Conservation (phyloP, 2,888 invertebrate genomes). For the Tachina fera region DNA sequence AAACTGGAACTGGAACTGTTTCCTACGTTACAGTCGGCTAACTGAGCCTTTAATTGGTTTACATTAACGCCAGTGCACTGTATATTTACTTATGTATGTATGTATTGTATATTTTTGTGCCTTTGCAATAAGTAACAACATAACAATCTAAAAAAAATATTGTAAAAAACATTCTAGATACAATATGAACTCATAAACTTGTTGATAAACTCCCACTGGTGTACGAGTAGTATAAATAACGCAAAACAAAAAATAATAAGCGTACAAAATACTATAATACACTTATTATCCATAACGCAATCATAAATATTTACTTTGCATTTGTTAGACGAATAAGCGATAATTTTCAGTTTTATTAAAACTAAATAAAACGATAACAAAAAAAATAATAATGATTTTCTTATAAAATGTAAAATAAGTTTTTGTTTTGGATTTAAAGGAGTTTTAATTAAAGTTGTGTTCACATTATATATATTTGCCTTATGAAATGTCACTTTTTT, state of each 20-base stretch:
- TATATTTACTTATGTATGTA: too few relatives aligned
- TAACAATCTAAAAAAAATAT: slow-evolving; percentile 28
- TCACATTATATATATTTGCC: too few relatives aligned
- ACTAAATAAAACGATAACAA: background rate
- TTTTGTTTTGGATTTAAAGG: background rate
- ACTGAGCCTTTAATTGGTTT: too few relatives aligned
- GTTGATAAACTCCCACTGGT: slow-evolving; percentile 65
- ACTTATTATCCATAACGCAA: slow-evolving; percentile 8
- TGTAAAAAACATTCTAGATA: slow-evolving; percentile 41
- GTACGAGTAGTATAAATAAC: slow-evolving; percentile 9
- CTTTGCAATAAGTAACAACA: slow-evolving; percentile 12
- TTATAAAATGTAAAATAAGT: background rate
- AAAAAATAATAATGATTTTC: background rate
- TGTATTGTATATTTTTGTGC: too few relatives aligned
- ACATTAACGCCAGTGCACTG: too few relatives aligned
- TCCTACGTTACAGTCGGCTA: too few relatives aligned
- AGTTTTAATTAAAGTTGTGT: too few relatives aligned
- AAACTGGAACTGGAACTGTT: too few relatives aligned
- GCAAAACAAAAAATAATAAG: background rate
- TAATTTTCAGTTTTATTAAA: slow-evolving; percentile 26
- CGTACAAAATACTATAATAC: background rate
- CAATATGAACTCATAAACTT: slow-evolving; percentile 58
- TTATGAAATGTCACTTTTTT: too few relatives aligned
- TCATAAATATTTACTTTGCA: slow-evolving; percentile 28
- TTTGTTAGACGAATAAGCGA: slow-evolving; percentile 26